Evolutionary conservation across 1,140 invertebrate genomes (phyloP).

Genomic region (Babylonia areolata): DNA sequence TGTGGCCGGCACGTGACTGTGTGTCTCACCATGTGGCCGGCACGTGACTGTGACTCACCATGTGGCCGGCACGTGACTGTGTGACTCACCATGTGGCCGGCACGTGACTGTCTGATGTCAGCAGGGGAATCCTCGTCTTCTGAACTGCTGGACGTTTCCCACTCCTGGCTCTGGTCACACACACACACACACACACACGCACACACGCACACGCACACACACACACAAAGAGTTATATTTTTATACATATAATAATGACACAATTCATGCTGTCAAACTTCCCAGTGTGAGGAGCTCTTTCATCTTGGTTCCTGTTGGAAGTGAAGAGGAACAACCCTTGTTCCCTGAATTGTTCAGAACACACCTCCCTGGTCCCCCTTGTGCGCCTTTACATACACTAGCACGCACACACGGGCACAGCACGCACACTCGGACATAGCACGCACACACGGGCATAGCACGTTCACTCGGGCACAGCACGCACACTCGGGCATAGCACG

Average conservation of each 20-base stretch:
- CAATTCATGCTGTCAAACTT: background rate
- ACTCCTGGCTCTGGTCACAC: constrained; percentile 53
- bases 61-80: too few relatives aligned
- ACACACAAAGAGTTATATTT: background rate
- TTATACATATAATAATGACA: background rate
- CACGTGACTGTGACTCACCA: background rate
- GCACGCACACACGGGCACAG: constrained; percentile 15
- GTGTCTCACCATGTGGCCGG: too few relatives aligned
- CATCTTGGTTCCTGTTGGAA: too few relatives aligned
- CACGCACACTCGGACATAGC: too few relatives aligned
- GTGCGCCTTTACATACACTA: background rate
- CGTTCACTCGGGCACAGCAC: too few relatives aligned
- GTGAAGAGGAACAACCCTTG: too few relatives aligned
- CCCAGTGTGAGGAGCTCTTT: too few relatives aligned
- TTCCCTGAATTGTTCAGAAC: too few relatives aligned
- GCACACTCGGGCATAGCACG: too few relatives aligned
- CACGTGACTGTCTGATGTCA: constrained; percentile 27
- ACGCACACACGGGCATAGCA: too few relatives aligned
- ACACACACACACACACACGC: background rate
- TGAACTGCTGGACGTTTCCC: constrained; percentile 56
- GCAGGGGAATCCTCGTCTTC: constrained; percentile 54
- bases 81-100: constrained; percentile 39
- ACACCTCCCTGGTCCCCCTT: too few relatives aligned
- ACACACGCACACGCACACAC: background rate
- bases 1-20: too few relatives aligned